Evolutionary conservation across 2,888 invertebrate genomes (phyloP), one percentile per base, ranked within the genome.

Genomic region (Lasioglossum morio): DNA sequence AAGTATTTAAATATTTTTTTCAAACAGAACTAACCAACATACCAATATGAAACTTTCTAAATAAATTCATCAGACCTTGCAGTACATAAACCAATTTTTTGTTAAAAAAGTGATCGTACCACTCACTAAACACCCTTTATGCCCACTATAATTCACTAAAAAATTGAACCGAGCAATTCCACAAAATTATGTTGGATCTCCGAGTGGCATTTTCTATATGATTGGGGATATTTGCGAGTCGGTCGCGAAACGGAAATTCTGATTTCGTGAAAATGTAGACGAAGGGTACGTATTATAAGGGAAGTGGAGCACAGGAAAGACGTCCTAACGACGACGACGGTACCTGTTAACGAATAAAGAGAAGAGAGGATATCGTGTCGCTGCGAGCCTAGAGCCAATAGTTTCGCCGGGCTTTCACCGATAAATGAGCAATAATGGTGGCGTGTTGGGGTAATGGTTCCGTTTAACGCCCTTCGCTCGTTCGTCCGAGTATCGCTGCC

Each of bases 381-480:
- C 81, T 81, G 37, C 78, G 72, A 82, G 82, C 82, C 91, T 90
- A 87, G 74, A 86, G 90, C 90, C 91, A 90, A 92, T 91, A 90
- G 89, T 92, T 92, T 88, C 83, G 66, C 89, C 80, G 69, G 81
- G 85, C 84, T 88, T 88, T 87, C 87, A 66, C 86, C 92, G 91
- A 93, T 92, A 93, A 93, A 93, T 93, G 93, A 93, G 92, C 92
- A 93, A 92, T 92, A 93, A 93, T 87, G 92, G 86, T 75, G 83
- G 84, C 87, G 84, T 88, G 84, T 82, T 86, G 89, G 88, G 91
- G 87, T 92, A 92, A 92, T 92, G 90, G 92, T 90, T 91, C 88
- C 90, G 89, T 92, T 93, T 91, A 92, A 92, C 89, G 89, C 90
- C 86, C 88, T 85, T 84, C 79, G 86, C 84, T 87, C 85, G 84